phyloP scores from a whole-genome alignment of 2,888 invertebrate species.

The Drosophila borborema region DNA sequence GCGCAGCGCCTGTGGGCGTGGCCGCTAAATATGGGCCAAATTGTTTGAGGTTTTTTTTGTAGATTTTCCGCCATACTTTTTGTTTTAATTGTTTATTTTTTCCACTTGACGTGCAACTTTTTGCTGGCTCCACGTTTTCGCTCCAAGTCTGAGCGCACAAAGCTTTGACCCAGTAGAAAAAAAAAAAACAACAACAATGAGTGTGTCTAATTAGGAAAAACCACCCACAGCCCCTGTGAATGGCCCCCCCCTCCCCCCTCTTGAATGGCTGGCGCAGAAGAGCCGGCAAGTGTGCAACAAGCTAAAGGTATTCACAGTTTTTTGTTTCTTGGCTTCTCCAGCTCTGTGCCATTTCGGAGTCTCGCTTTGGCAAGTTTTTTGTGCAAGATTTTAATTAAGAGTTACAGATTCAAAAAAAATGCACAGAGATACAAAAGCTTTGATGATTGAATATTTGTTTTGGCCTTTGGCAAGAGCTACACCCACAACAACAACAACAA shows the following conservation, averaged over 20 bases:
- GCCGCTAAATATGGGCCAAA: slow-evolving; percentile 73
- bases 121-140: slow-evolving; percentile 46
- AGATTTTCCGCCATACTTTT: not conserved
- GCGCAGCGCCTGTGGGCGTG: slow-evolving; percentile 63
- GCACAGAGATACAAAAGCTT: slow-evolving; percentile 33
- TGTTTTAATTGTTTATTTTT: slow-evolving; percentile 1
- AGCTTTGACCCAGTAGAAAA: slow-evolving; percentile 61
- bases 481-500: slow-evolving; percentile 10
- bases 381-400: slow-evolving; percentile 70
- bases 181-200: slow-evolving; percentile 57
- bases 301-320: slow-evolving; percentile 52
- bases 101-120: slow-evolving; percentile 69
- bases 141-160: slow-evolving; percentile 37
- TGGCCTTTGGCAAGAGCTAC: slow-evolving; percentile 12
- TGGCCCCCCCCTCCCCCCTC: no score
- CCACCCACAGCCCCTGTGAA: no score
- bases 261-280: slow-evolving; percentile 8
- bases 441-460: slow-evolving; percentile 60
- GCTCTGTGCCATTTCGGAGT: slow-evolving; percentile 12
- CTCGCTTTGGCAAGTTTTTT: slow-evolving; percentile 44
- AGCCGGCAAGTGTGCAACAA: slow-evolving; percentile 50
- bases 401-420: slow-evolving; percentile 27
- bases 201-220: slow-evolving; percentile 74
- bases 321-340: slow-evolving; percentile 24
- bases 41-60: slow-evolving; percentile 68